Percentiles rank a stretch among this genome's conserved stretches.
Conservation (phyloP, 2,888 invertebrate species). For the Acleris literana region DNA sequence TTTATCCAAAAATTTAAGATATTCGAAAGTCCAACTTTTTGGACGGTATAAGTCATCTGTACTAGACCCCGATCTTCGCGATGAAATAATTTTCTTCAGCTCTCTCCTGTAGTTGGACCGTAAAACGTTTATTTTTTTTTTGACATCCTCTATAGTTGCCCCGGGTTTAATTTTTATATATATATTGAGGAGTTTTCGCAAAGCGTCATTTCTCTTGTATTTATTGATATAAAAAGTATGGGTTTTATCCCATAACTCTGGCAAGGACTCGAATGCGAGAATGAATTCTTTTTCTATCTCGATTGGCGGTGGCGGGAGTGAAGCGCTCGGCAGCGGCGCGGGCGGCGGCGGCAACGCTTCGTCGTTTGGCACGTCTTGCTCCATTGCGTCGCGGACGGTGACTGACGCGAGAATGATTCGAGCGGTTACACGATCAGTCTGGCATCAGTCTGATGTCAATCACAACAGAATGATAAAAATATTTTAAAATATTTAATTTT, state of each 20-base stretch:
- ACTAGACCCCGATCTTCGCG: slow-evolving; percentile 31
- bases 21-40: slow-evolving; percentile 38
- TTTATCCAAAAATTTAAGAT: slow-evolving; percentile 34
- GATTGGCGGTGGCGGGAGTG: slow-evolving; percentile 34
- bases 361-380: slow-evolving; percentile 10
- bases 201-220: slow-evolving; percentile 34
- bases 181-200: slow-evolving; percentile 32
- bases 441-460: no score
- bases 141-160: slow-evolving; percentile 32
- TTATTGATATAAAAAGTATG: slow-evolving; percentile 33
- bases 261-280: slow-evolving; percentile 24
- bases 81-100: slow-evolving; percentile 36
- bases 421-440: no score
- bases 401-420: no score
- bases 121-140: slow-evolving; percentile 31
- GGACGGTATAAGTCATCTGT: slow-evolving; percentile 30
- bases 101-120: slow-evolving; percentile 36
- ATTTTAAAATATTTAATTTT: no score
- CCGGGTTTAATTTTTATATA: slow-evolving; percentile 33
- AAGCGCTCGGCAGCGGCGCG: slow-evolving; percentile 31
- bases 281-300: slow-evolving; percentile 32
- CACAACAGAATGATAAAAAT: no score
- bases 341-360: slow-evolving; percentile 31
- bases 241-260: slow-evolving; percentile 32
- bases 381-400: no score